These are phyloP conservation scores for Formica selysi DNA, from an alignment of 1,140 invertebrate genomes.

Conservation along the genomic window DNA sequence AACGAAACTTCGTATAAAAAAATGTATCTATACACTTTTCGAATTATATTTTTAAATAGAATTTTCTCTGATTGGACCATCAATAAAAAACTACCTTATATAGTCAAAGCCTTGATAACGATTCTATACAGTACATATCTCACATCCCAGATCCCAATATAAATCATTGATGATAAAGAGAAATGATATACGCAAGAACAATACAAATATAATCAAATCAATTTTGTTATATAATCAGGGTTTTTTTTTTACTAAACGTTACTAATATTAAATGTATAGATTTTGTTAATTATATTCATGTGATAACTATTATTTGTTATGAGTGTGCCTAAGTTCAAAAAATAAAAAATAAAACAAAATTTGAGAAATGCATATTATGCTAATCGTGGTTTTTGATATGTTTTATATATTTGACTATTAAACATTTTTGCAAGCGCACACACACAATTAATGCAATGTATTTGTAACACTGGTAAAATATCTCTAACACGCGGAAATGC, in stretches of 20 bases:
- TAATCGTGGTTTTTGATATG: slow-evolving; percentile 73
- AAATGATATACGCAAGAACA: slow-evolving; percentile 68
- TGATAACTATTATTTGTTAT: slow-evolving; percentile 71
- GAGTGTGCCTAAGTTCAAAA: slow-evolving; percentile 63
- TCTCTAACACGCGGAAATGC: slow-evolving; percentile 65
- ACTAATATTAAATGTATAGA: slow-evolving; percentile 72
- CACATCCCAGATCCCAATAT: slow-evolving; percentile 55
- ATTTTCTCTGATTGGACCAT: not conserved
- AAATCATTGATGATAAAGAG: slow-evolving; percentile 66
- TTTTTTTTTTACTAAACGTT: slow-evolving; percentile 62
- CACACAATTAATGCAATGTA: slow-evolving; percentile 66
- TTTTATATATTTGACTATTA: slow-evolving; percentile 76
- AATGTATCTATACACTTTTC: not conserved
- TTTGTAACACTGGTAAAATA: slow-evolving; percentile 72
- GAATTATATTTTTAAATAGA: not conserved
- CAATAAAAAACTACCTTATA: slow-evolving; percentile 35
- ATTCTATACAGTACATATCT: slow-evolving; percentile 64
- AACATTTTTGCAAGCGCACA: slow-evolving; percentile 60
- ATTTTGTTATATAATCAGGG: slow-evolving; percentile 65
- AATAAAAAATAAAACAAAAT: slow-evolving; percentile 34
- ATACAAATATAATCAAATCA: slow-evolving; percentile 73
- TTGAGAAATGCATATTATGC: slow-evolving; percentile 58
- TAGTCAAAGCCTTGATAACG: slow-evolving; percentile 52
- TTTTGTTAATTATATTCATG: slow-evolving; percentile 62
- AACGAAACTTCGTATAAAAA: not conserved